These are phyloP conservation scores for Leguminivora glycinivorella DNA, from an alignment of 1,140 invertebrate species.

Conservation along the genomic window DNA sequence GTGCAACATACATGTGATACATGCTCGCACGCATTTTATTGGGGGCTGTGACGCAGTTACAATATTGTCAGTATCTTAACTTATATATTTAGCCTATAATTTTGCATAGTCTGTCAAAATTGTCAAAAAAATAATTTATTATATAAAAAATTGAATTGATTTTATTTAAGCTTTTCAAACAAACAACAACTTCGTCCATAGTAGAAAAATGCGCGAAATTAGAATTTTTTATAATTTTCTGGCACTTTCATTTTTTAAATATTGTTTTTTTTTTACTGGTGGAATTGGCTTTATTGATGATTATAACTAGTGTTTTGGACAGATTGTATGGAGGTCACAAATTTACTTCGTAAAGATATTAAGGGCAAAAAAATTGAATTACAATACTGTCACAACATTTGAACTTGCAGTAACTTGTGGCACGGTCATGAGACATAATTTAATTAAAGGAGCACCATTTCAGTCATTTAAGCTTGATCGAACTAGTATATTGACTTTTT, in stretches of 20 bases:
- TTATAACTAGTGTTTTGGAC: too few relatives aligned
- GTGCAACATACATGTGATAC: conserved; percentile 38
- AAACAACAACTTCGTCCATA: too few relatives aligned
- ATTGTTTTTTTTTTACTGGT: too few relatives aligned
- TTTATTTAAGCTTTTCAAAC: too few relatives aligned
- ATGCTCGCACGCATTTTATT: conserved; percentile 54
- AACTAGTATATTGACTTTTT: not conserved
- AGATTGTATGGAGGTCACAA: too few relatives aligned
- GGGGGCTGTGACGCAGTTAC: conserved; percentile 43
- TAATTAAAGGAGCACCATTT: not conserved
- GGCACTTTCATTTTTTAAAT: too few relatives aligned
- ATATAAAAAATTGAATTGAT: too few relatives aligned
- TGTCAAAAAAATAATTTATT: too few relatives aligned
- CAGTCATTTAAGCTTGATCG: not conserved
- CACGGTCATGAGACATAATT: conserved; percentile 3
- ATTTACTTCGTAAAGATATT: too few relatives aligned
- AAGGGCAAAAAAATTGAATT: not conserved
- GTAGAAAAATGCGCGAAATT: too few relatives aligned
- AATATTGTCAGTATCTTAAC: not conserved
- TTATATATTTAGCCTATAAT: not conserved
- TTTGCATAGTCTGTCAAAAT: not conserved
- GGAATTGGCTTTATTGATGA: too few relatives aligned
- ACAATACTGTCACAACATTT: not conserved
- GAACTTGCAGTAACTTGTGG: not conserved
- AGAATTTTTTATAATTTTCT: too few relatives aligned